Evolutionary conservation across 2,113 vertebrate species (phyloP).

Genomic region (Rhinopomastus cyanomelas): DNA sequence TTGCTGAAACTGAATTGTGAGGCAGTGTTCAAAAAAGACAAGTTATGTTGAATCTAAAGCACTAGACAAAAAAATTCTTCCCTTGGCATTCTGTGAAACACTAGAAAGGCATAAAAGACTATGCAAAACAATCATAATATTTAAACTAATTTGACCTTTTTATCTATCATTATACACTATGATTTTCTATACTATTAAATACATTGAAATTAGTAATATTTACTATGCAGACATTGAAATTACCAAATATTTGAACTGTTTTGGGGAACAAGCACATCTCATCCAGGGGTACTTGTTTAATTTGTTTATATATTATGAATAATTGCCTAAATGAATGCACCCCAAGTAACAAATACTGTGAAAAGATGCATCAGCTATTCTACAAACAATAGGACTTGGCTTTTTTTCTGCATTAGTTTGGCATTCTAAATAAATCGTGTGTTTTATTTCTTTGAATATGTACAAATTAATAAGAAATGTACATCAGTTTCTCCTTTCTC

Average conservation of each 20-base stretch:
- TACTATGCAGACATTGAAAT: background rate
- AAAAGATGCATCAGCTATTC: background rate
- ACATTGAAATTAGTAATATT: background rate
- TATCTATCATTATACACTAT: background rate
- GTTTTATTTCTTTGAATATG: background rate
- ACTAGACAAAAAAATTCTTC: background rate
- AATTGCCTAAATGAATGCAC: background rate
- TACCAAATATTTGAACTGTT: background rate
- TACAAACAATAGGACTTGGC: accelerated
- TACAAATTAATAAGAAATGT: background rate
- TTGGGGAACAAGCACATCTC: background rate
- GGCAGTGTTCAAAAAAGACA: background rate
- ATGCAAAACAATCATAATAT: background rate
- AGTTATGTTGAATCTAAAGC: background rate
- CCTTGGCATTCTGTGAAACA: background rate
- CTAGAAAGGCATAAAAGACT: background rate
- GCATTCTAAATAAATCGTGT: background rate
- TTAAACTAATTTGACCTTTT: background rate
- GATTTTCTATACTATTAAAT: background rate
- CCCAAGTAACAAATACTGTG: background rate
- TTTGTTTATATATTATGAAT: background rate
- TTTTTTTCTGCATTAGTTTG: background rate
- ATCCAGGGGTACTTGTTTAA: background rate
- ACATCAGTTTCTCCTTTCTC: background rate
- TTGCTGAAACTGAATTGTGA: background rate